Base-by-base conservation (phyloP, 2,113 vertebrate genomes). In the Papio anubis region DNA sequence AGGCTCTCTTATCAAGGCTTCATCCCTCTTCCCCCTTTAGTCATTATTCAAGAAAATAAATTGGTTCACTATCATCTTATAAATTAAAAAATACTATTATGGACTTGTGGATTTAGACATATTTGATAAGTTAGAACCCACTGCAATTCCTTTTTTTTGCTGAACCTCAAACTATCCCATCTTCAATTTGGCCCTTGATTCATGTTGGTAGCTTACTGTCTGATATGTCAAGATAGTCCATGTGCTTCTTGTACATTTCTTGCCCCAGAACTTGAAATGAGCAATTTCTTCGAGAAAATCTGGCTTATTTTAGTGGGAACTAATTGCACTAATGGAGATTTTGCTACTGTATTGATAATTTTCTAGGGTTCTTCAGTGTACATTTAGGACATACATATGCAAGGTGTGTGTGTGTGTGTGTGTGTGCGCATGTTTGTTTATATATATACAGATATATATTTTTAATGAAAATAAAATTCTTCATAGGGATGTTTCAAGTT, bases 401-500 rank as follows among this genome's bases (percentile, higher is more conserved):
- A 61, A 64, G 27, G 32, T 81, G 16, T 61, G 32, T 76, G 10
- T 81, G 61, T 30, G 35, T 23, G 18, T 32, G 9, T 48, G 38
- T 38, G 18, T 32, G 9, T 48, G 38, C 2, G 70, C 84, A 13
- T 76, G 10, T 64, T 35, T 90, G n/a, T 95, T 38, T 96, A 2
- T 92, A 3, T 88, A 38, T 25, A 3, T 18, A 20, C 35, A 85
- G 25, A 27, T 70, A 18, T 9, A 30, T 95, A 11, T 93, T 89
- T 97, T 88, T 93, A 43, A 93, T 87, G 92, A 70, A 97, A 95
- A 90, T 70, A 90, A 90, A 94, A 79, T 94, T 64, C 5, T 61
- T 87, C 20, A 68, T 32, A 9, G 30, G 78, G n/a, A 32, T 94
- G 16, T 93, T 93, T 93, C 20, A 83, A 38, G 23, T 87, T 90